Evolutionary conservation across 92 coral and sea anemone species (phyloP).

Genomic region (Desmophyllum pertusum): DNA sequence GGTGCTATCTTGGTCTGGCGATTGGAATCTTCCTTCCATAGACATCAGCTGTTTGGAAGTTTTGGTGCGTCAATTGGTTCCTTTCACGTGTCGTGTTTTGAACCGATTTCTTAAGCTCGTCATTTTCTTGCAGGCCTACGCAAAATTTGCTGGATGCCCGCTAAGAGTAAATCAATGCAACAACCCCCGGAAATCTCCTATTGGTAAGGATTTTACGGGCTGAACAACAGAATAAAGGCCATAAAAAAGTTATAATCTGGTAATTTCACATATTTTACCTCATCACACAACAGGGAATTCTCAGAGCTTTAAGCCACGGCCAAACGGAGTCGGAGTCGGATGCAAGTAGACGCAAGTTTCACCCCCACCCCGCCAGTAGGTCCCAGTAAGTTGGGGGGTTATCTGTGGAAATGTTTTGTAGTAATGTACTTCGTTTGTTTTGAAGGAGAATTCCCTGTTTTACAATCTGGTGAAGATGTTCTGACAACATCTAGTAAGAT

Average conservation of each 20-base stretch:
- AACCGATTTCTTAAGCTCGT: neutral
- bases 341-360: neutral
- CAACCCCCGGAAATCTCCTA: constrained; percentile 83
- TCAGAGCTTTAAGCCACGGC: too few species aligned
- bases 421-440: neutral
- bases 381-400: too few species aligned
- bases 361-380: too few species aligned
- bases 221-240: too few species aligned
- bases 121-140: constrained; percentile 59
- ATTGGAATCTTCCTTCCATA: constrained; percentile 79
- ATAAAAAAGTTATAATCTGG: neutral
- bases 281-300: neutral
- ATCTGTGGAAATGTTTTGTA: neutral
- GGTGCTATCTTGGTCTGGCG: constrained; percentile 76
- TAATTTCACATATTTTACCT: neutral
- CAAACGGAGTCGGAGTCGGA: neutral
- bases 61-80: constrained; percentile 48
- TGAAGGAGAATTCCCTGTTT: constrained; percentile 80
- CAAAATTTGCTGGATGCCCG: constrained; percentile 88
- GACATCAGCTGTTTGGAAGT: constrained; percentile 78
- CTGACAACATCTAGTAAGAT: constrained; percentile 71
- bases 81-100: neutral
- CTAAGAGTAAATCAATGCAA: constrained; percentile 65
- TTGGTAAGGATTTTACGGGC: constrained; percentile 50
- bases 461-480: constrained; percentile 58